Evolutionary conservation across 2,888 invertebrate genomes (phyloP).

Genomic region (Dolomedes plantarius): DNA sequence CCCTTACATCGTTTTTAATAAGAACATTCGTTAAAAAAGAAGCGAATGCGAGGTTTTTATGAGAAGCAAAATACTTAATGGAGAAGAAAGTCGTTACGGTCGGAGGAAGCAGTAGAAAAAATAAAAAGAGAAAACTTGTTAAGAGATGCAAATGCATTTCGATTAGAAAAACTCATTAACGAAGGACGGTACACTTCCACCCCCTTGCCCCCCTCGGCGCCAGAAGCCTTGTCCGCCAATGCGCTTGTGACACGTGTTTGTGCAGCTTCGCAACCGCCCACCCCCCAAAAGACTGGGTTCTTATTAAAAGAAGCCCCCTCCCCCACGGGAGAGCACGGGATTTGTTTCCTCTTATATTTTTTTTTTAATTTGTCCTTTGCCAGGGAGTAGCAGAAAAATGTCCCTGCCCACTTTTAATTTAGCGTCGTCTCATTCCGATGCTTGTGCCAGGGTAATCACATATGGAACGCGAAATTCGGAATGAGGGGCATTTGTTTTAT

Average conservation of each 20-base stretch:
- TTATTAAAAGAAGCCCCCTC: constrained; percentile 63
- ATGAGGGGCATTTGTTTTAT: constrained; percentile 50
- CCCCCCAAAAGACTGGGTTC: constrained; percentile 31
- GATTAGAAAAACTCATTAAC: constrained; percentile 72
- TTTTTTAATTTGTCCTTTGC: constrained; percentile 54
- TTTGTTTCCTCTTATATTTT: constrained; percentile 33
- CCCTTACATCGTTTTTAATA: constrained; percentile 72
- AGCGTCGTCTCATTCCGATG: constrained; percentile 42
- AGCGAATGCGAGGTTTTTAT: constrained; percentile 67
- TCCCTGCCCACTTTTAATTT: constrained; percentile 67
- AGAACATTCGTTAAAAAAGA: constrained; percentile 72
- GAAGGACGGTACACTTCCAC: constrained; percentile 59
- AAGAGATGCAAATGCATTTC: constrained; percentile 72
- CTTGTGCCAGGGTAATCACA: constrained; percentile 47
- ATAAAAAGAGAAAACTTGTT: constrained; percentile 65
- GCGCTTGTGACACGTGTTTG: constrained; percentile 68
- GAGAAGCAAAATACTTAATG: constrained; percentile 71
- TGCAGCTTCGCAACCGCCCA: constrained; percentile 54
- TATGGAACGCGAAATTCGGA: constrained; percentile 39
- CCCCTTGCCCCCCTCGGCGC: constrained; percentile 36
- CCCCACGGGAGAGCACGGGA: constrained; percentile 32
- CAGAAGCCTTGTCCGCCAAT: constrained; percentile 63
- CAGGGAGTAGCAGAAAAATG: constrained; percentile 29
- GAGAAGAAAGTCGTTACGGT: constrained; percentile 71
- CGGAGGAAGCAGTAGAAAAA: constrained; percentile 53